Evolutionary conservation across 2,113 vertebrate species (phyloP).

Genomic region (Montifringilla adamsi): DNA sequence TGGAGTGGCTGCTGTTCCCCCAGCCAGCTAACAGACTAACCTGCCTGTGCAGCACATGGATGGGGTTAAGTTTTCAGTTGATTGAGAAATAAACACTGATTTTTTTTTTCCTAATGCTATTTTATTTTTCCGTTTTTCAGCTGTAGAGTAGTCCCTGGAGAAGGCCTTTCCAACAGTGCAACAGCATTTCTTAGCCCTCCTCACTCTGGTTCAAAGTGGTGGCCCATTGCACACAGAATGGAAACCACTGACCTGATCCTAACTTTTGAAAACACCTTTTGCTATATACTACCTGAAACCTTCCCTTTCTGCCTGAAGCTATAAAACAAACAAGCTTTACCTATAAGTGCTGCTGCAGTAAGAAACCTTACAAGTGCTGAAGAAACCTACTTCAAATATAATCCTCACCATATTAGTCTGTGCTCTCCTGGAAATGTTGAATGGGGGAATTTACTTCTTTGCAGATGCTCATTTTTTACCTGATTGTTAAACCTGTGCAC

Average conservation of each 20-base stretch:
- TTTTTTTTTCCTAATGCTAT: constrained; percentile 68
- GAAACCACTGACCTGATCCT: constrained; percentile 71
- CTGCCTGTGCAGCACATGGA: neutral
- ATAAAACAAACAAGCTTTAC: constrained; percentile 71
- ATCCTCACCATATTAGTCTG: constrained; percentile 30
- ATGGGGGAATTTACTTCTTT: constrained; percentile 50
- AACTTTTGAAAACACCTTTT: constrained; percentile 36
- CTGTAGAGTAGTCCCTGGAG: constrained; percentile 85
- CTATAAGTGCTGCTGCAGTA: constrained; percentile 77
- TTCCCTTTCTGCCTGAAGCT: constrained; percentile 50
- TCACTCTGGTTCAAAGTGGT: constrained; percentile 58
- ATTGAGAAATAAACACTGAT: constrained; percentile 19
- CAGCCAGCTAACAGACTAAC: constrained; percentile 70
- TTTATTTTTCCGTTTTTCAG: constrained; percentile 87
- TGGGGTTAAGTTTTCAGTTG: neutral
- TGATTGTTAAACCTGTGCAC: constrained; percentile 86
- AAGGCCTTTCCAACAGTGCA: constrained; percentile 79
- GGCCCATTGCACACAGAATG: constrained; percentile 74
- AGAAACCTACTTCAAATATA: constrained; percentile 68
- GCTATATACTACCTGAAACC: constrained; percentile 61
- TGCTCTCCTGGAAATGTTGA: constrained; percentile 52
- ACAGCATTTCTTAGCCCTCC: constrained; percentile 70
- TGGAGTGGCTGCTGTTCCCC: neutral
- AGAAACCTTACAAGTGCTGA: constrained; percentile 80
- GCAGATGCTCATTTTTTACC: constrained; percentile 69